These are phyloP conservation scores for Elgonia sp. DNA, from an alignment of 2,888 invertebrate species.

Conservation along the genomic window DNA sequence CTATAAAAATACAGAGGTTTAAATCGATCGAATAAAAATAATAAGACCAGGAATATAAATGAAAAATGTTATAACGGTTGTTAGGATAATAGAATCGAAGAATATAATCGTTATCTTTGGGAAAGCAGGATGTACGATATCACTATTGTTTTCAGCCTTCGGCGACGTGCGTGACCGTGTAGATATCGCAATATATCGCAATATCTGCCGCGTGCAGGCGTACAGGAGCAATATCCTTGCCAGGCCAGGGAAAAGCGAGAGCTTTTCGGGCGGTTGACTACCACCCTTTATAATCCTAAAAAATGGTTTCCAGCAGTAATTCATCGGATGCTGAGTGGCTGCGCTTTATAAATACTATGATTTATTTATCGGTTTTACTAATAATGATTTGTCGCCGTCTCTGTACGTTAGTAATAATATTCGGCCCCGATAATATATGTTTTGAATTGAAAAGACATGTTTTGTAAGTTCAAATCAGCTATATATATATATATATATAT, in stretches of 20 bases:
- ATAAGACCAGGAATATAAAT: constrained; percentile 1
- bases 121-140: constrained; percentile 60
- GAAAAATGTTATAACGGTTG: constrained; percentile 52
- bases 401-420: constrained; percentile 55
- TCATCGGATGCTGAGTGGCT: constrained; percentile 76
- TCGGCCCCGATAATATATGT: constrained; percentile 56
- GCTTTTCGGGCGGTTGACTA: constrained; percentile 69
- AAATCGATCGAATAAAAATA: constrained; percentile 5
- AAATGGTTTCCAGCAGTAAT: constrained; percentile 80
- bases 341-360: constrained; percentile 80
- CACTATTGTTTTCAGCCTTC: constrained; percentile 67
- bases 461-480: constrained; percentile 23
- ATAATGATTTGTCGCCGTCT: constrained; percentile 80
- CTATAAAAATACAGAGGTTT: background rate
- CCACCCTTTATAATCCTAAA: constrained; percentile 81
- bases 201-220: constrained; percentile 73
- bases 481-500: background rate
- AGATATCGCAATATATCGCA: constrained; percentile 72
- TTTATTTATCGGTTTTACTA: constrained; percentile 80
- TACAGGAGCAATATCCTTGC: constrained; percentile 69
- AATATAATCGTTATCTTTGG: constrained; percentile 62
- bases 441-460: constrained; percentile 27
- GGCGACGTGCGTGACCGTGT: constrained; percentile 68
- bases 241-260: constrained; percentile 65
- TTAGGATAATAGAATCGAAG: constrained; percentile 57